A percentile compares a stretch with the other conserved stretches of the same genome.
phyloP scores from a whole-genome alignment of 1,140 invertebrate genomes.

The Andrena cerasifolii region DNA sequence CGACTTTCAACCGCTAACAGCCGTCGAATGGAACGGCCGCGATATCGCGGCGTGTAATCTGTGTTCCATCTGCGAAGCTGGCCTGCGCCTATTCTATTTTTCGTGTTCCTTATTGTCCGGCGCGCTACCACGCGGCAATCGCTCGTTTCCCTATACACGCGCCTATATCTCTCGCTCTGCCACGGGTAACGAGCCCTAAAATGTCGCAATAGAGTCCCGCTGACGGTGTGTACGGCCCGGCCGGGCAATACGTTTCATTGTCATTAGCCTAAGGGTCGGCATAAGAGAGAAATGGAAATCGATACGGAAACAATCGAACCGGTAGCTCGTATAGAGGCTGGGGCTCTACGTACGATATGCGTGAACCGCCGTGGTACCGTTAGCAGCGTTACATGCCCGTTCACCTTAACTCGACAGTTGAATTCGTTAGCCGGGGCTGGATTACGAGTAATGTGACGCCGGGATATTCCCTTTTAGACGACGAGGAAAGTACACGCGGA shows the following conservation, averaged over 20 bases:
- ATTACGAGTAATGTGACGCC: conserved; percentile 60
- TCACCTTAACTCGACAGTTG: conserved; percentile 54
- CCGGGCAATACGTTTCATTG: conserved; percentile 38
- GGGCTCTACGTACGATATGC: conserved; percentile 10
- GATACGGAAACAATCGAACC: conserved; percentile 62
- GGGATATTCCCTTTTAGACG: conserved; percentile 48
- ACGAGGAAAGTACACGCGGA: conserved; percentile 23
- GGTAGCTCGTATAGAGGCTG: conserved; percentile 21
- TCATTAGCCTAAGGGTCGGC: conserved; percentile 52
- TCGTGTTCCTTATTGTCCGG: conserved; percentile 29
- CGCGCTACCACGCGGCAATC: background rate
- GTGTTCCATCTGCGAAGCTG: conserved; percentile 10
- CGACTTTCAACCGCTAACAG: conserved; percentile 20
- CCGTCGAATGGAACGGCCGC: background rate
- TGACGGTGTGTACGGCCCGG: background rate
- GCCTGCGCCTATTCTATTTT: conserved; percentile 20
- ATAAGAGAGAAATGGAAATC: conserved; percentile 56
- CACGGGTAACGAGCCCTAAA: conserved; percentile 44
- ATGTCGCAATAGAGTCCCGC: conserved; percentile 38
- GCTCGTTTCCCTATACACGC: too few species aligned
- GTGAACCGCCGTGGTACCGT: conserved; percentile 52
- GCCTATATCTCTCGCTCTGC: background rate
- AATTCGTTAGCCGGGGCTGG: conserved; percentile 53
- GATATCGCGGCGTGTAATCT: conserved; percentile 14
- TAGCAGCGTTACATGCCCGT: conserved; percentile 58